Evolutionary conservation across 2,113 vertebrate genomes (phyloP).

Genomic region (Tamias sibiricus): DNA sequence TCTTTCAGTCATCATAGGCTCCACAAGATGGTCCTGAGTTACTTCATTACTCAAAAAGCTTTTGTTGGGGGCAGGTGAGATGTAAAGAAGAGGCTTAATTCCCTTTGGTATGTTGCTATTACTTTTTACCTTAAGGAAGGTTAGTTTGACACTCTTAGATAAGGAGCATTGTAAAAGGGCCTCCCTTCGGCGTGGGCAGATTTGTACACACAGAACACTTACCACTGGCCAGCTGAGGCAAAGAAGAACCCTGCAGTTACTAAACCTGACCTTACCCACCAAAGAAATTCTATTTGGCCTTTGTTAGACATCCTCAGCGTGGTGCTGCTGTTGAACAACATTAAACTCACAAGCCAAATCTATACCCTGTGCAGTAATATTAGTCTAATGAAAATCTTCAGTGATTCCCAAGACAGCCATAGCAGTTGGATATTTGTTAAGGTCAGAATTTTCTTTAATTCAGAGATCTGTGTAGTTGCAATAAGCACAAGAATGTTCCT

Average conservation of each 20-base stretch:
- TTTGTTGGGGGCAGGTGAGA: neutral
- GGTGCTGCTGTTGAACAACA: neutral
- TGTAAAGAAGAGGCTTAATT: neutral
- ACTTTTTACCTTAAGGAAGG: neutral
- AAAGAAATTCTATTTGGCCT: neutral
- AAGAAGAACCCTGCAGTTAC: neutral
- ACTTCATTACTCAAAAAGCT: neutral
- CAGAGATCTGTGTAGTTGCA: neutral
- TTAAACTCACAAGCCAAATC: neutral
- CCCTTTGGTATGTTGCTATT: neutral
- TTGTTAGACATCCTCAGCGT: neutral
- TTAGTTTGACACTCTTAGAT: neutral
- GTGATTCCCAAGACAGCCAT: neutral
- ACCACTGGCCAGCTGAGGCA: neutral
- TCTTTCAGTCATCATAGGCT: neutral
- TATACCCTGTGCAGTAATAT: fast-evolving
- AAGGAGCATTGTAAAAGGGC: neutral
- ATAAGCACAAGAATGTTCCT: neutral
- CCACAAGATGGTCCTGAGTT: neutral
- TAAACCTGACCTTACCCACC: neutral
- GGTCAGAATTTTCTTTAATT: neutral
- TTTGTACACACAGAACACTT: neutral
- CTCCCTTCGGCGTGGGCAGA: neutral
- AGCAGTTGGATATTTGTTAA: neutral
- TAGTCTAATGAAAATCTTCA: neutral